These are phyloP conservation scores for Gnathochromis pfefferi DNA, from an alignment of 2,113 vertebrate genomes.

Conservation along the genomic window DNA sequence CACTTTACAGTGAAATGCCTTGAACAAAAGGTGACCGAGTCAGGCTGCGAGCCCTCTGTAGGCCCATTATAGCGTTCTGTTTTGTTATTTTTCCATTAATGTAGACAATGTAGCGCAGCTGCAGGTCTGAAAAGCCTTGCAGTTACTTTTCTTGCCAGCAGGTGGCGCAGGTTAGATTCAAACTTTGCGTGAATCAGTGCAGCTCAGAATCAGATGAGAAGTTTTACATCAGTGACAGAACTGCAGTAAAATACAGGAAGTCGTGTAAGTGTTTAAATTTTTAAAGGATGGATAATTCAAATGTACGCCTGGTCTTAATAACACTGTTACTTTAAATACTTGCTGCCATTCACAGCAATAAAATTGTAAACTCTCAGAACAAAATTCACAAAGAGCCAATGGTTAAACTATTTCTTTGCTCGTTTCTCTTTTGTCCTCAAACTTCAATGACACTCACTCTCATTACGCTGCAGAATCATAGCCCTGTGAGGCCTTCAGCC, in stretches of 20 bases:
- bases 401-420: neutral
- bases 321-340: neutral
- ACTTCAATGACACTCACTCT: neutral
- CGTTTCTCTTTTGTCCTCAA: neutral
- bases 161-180: neutral
- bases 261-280: neutral
- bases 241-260: neutral
- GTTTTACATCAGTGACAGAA: neutral
- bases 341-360: neutral
- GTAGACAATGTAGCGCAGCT: neutral
- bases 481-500: neutral
- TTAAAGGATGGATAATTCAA: neutral
- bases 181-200: neutral
- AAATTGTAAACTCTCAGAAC: neutral
- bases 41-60: neutral
- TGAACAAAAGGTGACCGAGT: neutral
- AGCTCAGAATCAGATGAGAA: neutral
- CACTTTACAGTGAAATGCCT: neutral
- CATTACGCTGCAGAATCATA: neutral
- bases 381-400: neutral
- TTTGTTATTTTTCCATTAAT: neutral
- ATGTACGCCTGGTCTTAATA: neutral
- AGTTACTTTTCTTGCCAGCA: neutral
- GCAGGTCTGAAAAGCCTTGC: neutral
- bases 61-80: neutral